These are phyloP conservation scores for Tupiocoris notatus DNA, from an alignment of 2,888 invertebrate species.

Conservation along the genomic window DNA sequence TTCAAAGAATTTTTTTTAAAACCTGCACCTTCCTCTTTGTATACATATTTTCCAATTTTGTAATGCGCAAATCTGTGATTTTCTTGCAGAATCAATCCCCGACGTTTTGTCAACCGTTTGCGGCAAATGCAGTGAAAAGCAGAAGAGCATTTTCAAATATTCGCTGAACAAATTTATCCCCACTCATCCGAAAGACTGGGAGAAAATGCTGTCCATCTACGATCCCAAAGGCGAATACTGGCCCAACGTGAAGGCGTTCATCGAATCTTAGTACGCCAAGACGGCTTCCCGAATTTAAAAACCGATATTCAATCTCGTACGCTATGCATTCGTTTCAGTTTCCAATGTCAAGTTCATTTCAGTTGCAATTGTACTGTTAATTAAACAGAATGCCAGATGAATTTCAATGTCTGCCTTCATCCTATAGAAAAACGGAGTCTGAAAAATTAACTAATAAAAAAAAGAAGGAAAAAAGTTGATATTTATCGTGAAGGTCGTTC, in stretches of 20 bases:
- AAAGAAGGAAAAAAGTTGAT: too few relatives aligned
- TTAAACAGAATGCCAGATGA: too few relatives aligned
- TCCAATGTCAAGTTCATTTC: too few relatives aligned
- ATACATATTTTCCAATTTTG: neutral
- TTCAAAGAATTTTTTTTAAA: neutral
- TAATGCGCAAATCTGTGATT: too few relatives aligned
- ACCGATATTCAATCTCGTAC: too few relatives aligned
- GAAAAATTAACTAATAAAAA: too few relatives aligned
- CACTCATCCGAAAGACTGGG: slow-evolving; percentile 34
- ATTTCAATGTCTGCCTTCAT: too few relatives aligned
- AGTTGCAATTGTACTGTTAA: too few relatives aligned
- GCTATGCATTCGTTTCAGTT: too few relatives aligned
- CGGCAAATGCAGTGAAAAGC: slow-evolving; percentile 36
- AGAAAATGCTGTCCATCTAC: slow-evolving; percentile 34
- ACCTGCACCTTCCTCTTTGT: neutral
- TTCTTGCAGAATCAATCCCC: slow-evolving; percentile 37
- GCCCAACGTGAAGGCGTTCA: slow-evolving; percentile 36
- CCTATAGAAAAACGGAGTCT: too few relatives aligned
- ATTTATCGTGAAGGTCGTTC: too few relatives aligned
- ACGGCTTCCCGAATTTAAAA: too few relatives aligned
- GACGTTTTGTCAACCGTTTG: slow-evolving; percentile 24
- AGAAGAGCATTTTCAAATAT: slow-evolving; percentile 37
- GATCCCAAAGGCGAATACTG: slow-evolving; percentile 24
- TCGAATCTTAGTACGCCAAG: slow-evolving; percentile 29
- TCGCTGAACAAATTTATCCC: slow-evolving; percentile 41